These are phyloP conservation scores for Julus scanicus DNA, from an alignment of 2,888 invertebrate species.

Conservation along the genomic window DNA sequence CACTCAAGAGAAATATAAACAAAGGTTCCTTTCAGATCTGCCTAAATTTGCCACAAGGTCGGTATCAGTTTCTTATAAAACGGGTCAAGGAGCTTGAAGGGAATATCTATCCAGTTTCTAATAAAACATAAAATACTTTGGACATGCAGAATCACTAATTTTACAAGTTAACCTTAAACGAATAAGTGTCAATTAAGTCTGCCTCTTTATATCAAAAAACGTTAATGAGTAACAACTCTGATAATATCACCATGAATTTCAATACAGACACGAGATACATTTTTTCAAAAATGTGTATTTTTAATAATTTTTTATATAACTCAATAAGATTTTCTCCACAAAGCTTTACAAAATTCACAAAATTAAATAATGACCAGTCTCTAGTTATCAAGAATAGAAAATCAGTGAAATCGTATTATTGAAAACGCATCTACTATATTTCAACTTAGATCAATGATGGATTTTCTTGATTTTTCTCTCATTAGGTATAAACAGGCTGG, in stretches of 20 bases:
- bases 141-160: neutral
- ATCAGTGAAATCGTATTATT: neutral
- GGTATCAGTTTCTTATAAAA: neutral
- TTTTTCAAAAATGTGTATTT: too few species aligned
- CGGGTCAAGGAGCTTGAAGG: constrained; percentile 17
- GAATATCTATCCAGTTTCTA: neutral
- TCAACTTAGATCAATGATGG: too few species aligned
- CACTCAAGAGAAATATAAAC: neutral
- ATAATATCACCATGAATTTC: too few species aligned
- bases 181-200: neutral
- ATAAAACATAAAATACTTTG: neutral
- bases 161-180: neutral
- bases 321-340: too few species aligned
- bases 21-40: neutral
- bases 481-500: neutral
- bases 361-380: too few species aligned
- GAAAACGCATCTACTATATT: neutral
- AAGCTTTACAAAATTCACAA: too few species aligned
- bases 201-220: neutral
- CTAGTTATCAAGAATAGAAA: too few species aligned
- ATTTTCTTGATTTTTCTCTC: neutral
- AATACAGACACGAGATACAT: too few species aligned
- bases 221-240: too few species aligned
- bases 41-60: constrained; percentile 10
- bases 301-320: too few species aligned